Conservation (phyloP, 2,888 invertebrate genomes). For the Hydrotaea cyrtoneurina region DNA sequence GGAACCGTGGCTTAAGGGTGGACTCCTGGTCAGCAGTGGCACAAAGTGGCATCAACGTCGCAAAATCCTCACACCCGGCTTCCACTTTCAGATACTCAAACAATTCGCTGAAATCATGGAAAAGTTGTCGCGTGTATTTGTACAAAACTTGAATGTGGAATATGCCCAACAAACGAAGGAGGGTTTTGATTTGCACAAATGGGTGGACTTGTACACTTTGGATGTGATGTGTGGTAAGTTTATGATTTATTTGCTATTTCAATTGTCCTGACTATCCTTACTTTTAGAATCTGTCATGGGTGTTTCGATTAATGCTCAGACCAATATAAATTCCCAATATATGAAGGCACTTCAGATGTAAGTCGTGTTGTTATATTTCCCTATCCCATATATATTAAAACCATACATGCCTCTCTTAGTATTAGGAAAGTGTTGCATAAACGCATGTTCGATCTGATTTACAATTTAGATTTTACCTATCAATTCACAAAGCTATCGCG, state of each 20-base stretch:
- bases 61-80: slow-evolving; percentile 87
- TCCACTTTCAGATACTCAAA: slow-evolving; percentile 88
- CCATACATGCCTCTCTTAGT: no score
- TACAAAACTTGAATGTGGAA: slow-evolving; percentile 66
- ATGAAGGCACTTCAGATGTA: slow-evolving; percentile 85
- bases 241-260: neutral
- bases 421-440: slow-evolving; percentile 65
- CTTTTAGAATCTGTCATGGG: slow-evolving; percentile 88
- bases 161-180: slow-evolving; percentile 38
- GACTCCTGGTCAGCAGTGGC: slow-evolving; percentile 67
- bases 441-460: slow-evolving; percentile 68
- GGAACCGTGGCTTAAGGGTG: slow-evolving; percentile 68
- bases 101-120: slow-evolving; percentile 86
- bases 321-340: slow-evolving; percentile 84
- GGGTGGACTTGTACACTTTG: slow-evolving; percentile 78
- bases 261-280: no score
- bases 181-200: slow-evolving; percentile 83
- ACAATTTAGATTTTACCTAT: slow-evolving; percentile 65
- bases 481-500: slow-evolving; percentile 82
- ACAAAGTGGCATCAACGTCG: slow-evolving; percentile 84
- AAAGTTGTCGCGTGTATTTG: slow-evolving; percentile 83
- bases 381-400: no score
- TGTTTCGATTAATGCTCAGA: slow-evolving; percentile 85
- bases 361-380: no score
- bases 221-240: slow-evolving; percentile 66